phyloP scores from a whole-genome alignment of 2,113 vertebrate species.

The Channa argus region DNA sequence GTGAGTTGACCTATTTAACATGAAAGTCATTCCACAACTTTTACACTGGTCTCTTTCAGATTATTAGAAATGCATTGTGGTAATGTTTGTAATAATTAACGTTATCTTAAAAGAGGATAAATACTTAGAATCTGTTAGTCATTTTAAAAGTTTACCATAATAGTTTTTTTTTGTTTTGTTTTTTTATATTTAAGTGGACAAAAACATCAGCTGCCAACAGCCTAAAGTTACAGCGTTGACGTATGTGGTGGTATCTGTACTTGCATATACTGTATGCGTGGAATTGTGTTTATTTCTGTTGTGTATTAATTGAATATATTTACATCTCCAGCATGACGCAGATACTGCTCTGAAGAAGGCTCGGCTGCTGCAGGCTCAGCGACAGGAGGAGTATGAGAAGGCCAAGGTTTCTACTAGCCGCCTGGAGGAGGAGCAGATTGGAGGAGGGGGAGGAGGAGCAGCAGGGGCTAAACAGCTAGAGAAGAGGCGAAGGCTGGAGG shows the following conservation, averaged over 20 bases:
- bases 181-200: no score
- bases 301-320: neutral
- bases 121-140: no score
- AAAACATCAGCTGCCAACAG: no score
- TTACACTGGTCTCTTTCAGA: no score
- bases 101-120: no score
- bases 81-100: no score
- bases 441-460: constrained; percentile 78
- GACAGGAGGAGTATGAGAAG: constrained; percentile 96
- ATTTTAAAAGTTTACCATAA: no score
- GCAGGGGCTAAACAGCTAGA: constrained; percentile 88
- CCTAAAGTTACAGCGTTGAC: no score
- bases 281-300: neutral
- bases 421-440: constrained; percentile 90
- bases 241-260: no score
- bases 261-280: neutral
- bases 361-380: constrained; percentile 88
- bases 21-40: no score
- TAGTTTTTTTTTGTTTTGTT: no score
- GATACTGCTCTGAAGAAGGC: constrained; percentile 92
- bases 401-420: constrained; percentile 90
- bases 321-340: constrained; percentile 88
- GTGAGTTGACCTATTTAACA: constrained; percentile 63
- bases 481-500: constrained; percentile 92
- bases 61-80: no score